A percentile compares a stretch with the other conserved stretches of the same genome.
Evolutionary conservation across 1,140 invertebrate genomes (phyloP).

Genomic region (Dreissena rostriformis): DNA sequence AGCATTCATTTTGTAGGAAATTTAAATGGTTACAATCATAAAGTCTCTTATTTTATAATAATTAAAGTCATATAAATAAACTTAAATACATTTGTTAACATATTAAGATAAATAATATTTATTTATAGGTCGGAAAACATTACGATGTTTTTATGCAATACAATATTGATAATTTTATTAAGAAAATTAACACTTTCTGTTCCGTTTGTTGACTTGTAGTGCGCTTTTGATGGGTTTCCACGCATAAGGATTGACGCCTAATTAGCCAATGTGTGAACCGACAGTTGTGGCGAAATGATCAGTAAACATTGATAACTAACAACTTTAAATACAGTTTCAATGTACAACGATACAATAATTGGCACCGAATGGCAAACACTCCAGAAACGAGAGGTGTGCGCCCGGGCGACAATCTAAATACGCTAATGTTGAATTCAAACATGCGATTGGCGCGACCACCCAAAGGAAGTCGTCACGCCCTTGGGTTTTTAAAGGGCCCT

Average conservation of each 20-base stretch:
- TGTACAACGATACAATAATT: slow-evolving; percentile 44
- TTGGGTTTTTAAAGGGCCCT: too few species aligned
- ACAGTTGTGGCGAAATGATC: slow-evolving; percentile 21
- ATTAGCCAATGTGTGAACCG: slow-evolving; percentile 49
- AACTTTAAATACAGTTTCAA: slow-evolving; percentile 39
- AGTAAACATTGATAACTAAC: slow-evolving; percentile 8
- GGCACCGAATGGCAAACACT: slow-evolving; percentile 40
- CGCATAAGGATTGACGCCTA: slow-evolving; percentile 20
- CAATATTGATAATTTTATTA: slow-evolving; percentile 22
- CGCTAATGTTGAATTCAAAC: slow-evolving; percentile 43
- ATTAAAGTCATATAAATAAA: too few species aligned
- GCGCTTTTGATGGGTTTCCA: slow-evolving; percentile 21
- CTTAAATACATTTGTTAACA: too few species aligned
- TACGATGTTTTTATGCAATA: background rate
- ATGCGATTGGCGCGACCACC: slow-evolving; percentile 16
- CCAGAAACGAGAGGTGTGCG: background rate
- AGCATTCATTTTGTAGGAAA: too few species aligned
- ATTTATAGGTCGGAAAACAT: too few species aligned
- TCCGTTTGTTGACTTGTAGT: slow-evolving; percentile 6
- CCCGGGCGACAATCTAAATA: slow-evolving; percentile 34
- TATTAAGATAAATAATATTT: too few species aligned
- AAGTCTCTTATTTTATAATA: too few species aligned
- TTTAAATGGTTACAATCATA: too few species aligned
- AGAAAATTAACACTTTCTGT: slow-evolving; percentile 30
- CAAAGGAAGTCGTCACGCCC: background rate